phyloP scores from a whole-genome alignment of 2,888 invertebrate species.

The Rhingia rostrata region DNA sequence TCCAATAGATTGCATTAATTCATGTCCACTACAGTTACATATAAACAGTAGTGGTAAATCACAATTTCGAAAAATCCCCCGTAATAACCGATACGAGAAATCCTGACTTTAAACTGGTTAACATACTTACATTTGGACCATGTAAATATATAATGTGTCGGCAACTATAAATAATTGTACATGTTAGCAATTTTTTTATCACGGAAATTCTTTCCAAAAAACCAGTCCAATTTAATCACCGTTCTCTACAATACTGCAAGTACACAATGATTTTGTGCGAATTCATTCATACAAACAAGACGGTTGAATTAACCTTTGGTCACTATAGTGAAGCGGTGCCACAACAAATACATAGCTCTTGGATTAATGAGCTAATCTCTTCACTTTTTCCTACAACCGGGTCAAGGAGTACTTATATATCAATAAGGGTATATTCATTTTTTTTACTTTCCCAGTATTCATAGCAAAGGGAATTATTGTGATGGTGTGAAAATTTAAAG shows the following conservation, averaged over 20 bases:
- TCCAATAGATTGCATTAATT: too few relatives aligned
- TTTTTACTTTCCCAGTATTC: too few relatives aligned
- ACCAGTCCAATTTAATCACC: neutral
- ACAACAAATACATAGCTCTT: slow-evolving; percentile 39
- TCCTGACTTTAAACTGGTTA: too few relatives aligned
- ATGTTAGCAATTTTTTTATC: neutral
- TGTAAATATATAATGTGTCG: too few relatives aligned
- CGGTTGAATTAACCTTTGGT: slow-evolving; percentile 37
- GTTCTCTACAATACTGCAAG: slow-evolving; percentile 2
- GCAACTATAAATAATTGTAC: too few relatives aligned
- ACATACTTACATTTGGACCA: too few relatives aligned
- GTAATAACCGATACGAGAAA: too few relatives aligned
- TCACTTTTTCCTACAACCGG: slow-evolving; percentile 20
- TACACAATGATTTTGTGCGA: slow-evolving; percentile 5
- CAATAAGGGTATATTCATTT: neutral
- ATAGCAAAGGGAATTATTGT: too few relatives aligned
- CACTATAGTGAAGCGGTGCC: slow-evolving; percentile 53
- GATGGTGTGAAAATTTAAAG: too few relatives aligned
- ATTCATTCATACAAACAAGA: slow-evolving; percentile 33
- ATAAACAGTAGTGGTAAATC: too few relatives aligned
- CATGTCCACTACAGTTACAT: too few relatives aligned
- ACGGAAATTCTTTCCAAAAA: neutral
- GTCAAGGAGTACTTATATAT: slow-evolving; percentile 25
- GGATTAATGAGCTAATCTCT: slow-evolving; percentile 37
- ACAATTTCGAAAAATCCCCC: too few relatives aligned